Evolutionary conservation across 2,113 vertebrate species (phyloP), one percentile per base, ranked within the genome.

Genomic region (Oreotrochilus melanogaster): DNA sequence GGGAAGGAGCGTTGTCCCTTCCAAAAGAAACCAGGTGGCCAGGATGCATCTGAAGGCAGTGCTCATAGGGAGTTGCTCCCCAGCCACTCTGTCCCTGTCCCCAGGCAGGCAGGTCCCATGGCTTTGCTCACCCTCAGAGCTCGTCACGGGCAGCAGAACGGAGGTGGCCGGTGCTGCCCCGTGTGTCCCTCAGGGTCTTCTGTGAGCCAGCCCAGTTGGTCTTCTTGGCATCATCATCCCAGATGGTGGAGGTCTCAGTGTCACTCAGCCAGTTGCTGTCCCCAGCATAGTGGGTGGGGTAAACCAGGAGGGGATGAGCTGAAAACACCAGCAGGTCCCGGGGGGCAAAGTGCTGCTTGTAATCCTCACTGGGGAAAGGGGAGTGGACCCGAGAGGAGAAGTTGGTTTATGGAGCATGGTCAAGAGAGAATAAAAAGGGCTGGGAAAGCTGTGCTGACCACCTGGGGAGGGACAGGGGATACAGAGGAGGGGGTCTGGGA

Each of bases 231-330:
- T 99, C 99, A 0, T 99, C 98, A 0, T 99, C 99, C 99, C 99
- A 99, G 93, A 99, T 98, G 5, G 99, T 99, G 37, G 99, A 99
- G 1, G 99, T 99, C 97, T 99, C 99, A 0, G 99, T 99, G 98
- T 99, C 99, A 2, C 99, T 99, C 95, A 99, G 97, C 99, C 99
- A 99, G 84, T 98, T 96, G 0, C 97, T 93, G 1, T 99, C 99
- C 21, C 99, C 99, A 0, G 99, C 98, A 1, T 99, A 99, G 95
- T 99, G 99, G 21, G 99, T 99, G 3, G 99, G 99, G 74, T 99
- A 98, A 8, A 98, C 99, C 72, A 99, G 98, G 58, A 99, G 98
- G 14, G 99, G 99, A 83, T 76, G 98, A 39, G 98, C 97, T 0
- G 99, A 99, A 95, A 98, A 99, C 66, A 98, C 98, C 86, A 96